phyloP scores from a whole-genome alignment of 2,113 vertebrate species.

The Anser cygnoides region DNA sequence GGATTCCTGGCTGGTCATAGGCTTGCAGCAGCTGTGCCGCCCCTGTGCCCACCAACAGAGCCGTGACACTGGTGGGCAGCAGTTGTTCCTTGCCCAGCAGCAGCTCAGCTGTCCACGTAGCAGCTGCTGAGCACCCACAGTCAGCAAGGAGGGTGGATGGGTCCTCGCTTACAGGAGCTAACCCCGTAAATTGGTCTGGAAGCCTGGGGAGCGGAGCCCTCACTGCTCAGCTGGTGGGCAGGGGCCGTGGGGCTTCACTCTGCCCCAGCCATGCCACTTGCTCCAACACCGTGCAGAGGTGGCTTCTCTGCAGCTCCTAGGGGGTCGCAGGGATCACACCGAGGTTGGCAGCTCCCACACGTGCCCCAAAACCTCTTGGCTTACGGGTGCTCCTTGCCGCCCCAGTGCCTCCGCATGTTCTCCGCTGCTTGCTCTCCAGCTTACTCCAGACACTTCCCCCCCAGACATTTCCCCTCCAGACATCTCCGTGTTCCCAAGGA shows the following conservation, averaged over 20 bases:
- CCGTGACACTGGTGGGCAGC: background rate
- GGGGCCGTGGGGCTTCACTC: accelerated
- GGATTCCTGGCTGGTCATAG: background rate
- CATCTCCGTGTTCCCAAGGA: background rate
- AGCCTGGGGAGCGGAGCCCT: background rate
- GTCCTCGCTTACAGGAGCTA: background rate
- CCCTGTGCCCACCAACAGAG: background rate
- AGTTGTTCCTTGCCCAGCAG: background rate
- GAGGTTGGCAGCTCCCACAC: background rate
- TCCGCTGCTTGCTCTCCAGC: accelerated
- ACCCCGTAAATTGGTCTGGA: background rate
- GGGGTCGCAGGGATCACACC: accelerated
- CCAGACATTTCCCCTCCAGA: accelerated
- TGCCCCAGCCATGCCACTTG: accelerated
- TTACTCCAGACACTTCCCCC: accelerated
- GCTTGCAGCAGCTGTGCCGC: background rate
- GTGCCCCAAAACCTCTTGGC: accelerated
- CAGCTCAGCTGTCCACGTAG: background rate
- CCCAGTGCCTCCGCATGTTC: background rate
- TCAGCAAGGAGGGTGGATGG: background rate
- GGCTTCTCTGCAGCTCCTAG: background rate
- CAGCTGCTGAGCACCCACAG: background rate
- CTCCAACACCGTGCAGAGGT: background rate
- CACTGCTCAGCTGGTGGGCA: background rate
- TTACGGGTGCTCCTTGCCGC: background rate